Base-by-base conservation (phyloP, 1,140 invertebrate genomes). In the Myzus persicae region DNA sequence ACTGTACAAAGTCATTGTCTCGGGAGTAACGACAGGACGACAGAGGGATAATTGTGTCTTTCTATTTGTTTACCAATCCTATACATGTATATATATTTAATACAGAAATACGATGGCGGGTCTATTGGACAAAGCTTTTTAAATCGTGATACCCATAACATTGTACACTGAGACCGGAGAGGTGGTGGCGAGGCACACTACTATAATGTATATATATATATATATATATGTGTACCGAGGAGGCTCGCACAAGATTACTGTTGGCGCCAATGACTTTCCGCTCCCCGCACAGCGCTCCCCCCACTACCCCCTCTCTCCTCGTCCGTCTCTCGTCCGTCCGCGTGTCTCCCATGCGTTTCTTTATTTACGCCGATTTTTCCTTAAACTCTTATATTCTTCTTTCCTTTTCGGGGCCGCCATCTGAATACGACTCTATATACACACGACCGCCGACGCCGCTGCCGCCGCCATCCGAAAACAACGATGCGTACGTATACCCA, bases 231-330 rank as follows among this genome's bases (percentile, higher is more conserved):
- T 24, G 44, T 46, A 36, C 44, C 44, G 9, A 40, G 24, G n/a
- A 92, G 91, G 76, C 91, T 92, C 76, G 81, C 81, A 84, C 91
- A 36, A 93, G 91, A 93, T 93, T 93, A 93, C 48, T 93, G 91
- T 85, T 93, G 91, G 91, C 91, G 91, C 91, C 91, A 67, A 93
- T 54, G 91, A 93, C 81, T 67, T 42, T 67, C 89, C 89, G 51
- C 51, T 36, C 46, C 59, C 26, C 59, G 18, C 59, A 67, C 59
- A n/a, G 59, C 11, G 2, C 87, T 20, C 40, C 20, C 18, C 46
- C 85, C 82, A 40, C 22, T 26, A 44, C 7, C 22, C 38, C 42
- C 24, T 18, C 84, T 6, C 14, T n/a, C 18, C 20, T 24, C 48
- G 11, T n/a, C 84, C 22, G 18, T 31, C 31, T 85, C 36, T 24